phyloP scores from a whole-genome alignment of 2,888 invertebrate species.

The Ophioninae sp. region DNA sequence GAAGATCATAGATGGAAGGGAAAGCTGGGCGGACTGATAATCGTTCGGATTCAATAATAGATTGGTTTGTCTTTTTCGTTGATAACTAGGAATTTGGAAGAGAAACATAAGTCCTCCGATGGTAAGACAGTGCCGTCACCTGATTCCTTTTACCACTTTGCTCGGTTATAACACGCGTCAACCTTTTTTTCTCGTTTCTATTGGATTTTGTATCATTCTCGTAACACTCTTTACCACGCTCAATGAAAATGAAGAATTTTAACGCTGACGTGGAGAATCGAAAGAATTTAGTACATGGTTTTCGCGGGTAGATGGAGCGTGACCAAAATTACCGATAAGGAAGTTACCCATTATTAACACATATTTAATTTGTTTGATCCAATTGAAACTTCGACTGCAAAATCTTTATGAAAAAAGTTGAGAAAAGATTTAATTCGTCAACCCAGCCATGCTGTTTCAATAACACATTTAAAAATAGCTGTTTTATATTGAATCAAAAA shows the following conservation, averaged over 20 bases:
- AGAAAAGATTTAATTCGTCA: too few species aligned
- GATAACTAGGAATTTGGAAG: neutral
- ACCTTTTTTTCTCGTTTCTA: neutral
- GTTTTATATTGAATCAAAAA: neutral
- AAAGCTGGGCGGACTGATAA: neutral
- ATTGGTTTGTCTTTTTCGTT: neutral
- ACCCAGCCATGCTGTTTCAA: neutral
- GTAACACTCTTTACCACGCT: neutral
- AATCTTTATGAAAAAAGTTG: too few species aligned
- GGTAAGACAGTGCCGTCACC: neutral
- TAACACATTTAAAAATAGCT: neutral
- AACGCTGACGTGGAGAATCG: neutral
- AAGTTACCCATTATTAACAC: neutral
- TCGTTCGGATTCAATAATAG: neutral
- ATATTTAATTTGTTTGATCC: neutral
- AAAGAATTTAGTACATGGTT: neutral
- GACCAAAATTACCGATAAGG: neutral
- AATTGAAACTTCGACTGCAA: too few species aligned
- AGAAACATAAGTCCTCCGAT: neutral
- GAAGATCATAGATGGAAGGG: neutral
- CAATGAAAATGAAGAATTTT: neutral
- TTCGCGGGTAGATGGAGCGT: neutral
- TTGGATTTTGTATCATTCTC: neutral
- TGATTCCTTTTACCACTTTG: neutral
- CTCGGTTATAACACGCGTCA: neutral